Conservation (phyloP, 2,113 vertebrate genomes). For the Poicephalus meyeri region DNA sequence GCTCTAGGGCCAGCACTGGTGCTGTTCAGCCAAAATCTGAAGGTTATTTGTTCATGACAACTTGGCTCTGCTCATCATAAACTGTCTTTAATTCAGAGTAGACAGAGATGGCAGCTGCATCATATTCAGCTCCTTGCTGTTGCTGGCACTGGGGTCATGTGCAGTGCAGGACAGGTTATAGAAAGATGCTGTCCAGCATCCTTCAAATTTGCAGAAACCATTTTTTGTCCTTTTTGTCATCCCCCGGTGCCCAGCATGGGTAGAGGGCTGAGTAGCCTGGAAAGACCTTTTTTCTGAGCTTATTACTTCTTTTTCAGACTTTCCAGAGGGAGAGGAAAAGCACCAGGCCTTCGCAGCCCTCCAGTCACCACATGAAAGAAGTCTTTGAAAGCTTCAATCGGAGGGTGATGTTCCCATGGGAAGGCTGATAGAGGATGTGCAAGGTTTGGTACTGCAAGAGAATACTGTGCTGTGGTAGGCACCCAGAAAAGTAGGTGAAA, state of each 20-base stretch:
- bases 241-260: rapidly evolving
- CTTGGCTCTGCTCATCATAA: background rate
- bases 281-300: background rate
- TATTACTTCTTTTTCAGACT: background rate
- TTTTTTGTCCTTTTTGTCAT: background rate
- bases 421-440: background rate
- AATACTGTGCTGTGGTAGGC: background rate
- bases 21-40: background rate
- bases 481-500: background rate
- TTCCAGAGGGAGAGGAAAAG: background rate
- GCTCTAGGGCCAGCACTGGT: background rate
- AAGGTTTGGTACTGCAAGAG: background rate
- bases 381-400: background rate
- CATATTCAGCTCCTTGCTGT: rapidly evolving
- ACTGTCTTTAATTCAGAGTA: background rate
- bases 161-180: background rate
- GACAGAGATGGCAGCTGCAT: background rate
- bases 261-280: background rate
- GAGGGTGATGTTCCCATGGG: background rate
- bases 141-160: background rate
- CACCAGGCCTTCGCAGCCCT: background rate
- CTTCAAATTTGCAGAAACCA: background rate
- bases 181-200: background rate
- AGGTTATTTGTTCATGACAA: background rate
- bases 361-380: background rate